Evolutionary conservation across 1,140 invertebrate species (phyloP), one percentile per base, ranked within the genome.

Genomic region (Lepidurus packardi): DNA sequence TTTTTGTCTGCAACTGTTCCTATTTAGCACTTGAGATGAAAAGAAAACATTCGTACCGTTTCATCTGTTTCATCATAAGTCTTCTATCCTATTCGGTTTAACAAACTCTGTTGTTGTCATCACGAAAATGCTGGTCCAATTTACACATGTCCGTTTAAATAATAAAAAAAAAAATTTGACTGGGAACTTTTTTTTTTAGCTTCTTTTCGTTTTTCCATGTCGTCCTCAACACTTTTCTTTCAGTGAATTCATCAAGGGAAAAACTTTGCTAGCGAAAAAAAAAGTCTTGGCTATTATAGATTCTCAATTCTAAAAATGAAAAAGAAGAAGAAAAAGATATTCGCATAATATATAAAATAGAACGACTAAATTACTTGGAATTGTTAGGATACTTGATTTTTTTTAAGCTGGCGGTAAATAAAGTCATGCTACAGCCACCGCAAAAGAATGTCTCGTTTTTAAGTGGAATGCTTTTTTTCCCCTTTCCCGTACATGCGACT

Each of bases 271-370:
- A n/a, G n/a, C n/a, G n/a, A n/a, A n/a, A n/a, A n/a, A n/a, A n/a
- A n/a, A n/a, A n/a, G n/a, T n/a, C n/a, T n/a, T n/a, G n/a, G n/a
- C n/a, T n/a, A n/a, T n/a, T n/a, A n/a, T n/a, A n/a, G n/a, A n/a
- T n/a, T 2, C 34, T 34, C 3, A 34, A 3, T 34, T 34, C 10
- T 11, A 47, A 47, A 47, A 47, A 47, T 11, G 10, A 47, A 47
- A 11, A 47, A 47, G 10, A 47, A n/a, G n/a, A n/a, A n/a, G n/a
- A n/a, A n/a, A 47, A 11, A 65, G 21, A n/a, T 13, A 65, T 65
- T 65, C 53, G 53, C 53, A 65, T 21, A 11, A 65, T 65, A 65
- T 65, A 65, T 34, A 65, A 65, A 65, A 65, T n/a, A 65, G 53
- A 65, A 21, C 53, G 7, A 47, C 8, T 21, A n/a, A 65, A 65